Percentiles rank a stretch among this genome's conserved stretches.
phyloP scores from a whole-genome alignment of 2,113 vertebrate species.

The Lamprotornis superbus region DNA sequence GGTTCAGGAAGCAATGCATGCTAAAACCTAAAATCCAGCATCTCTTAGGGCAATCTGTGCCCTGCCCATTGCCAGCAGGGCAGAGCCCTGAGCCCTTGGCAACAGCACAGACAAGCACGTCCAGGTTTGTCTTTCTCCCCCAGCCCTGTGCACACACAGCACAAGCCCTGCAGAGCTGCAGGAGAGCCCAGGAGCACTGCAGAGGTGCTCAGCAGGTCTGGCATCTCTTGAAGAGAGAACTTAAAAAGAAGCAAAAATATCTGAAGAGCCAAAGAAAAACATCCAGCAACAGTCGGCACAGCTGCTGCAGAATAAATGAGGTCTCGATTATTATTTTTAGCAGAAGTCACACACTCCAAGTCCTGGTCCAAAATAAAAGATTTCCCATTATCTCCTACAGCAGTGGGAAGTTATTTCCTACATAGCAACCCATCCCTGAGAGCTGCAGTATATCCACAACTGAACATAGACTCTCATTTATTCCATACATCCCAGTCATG shows the following conservation, averaged over 20 bases:
- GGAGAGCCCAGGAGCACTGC: neutral
- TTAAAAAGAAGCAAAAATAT: neutral
- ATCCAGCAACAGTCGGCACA: neutral
- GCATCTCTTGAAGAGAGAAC: neutral
- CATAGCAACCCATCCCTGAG: neutral
- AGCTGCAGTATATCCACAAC: neutral
- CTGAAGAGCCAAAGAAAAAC: neutral
- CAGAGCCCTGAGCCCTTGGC: neutral
- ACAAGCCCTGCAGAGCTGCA: neutral
- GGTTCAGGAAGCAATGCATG: neutral
- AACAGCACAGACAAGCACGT: fast-evolving
- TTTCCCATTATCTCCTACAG: neutral
- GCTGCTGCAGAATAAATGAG: neutral
- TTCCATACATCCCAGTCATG: neutral
- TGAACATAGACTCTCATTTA: neutral
- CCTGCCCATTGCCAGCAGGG: neutral
- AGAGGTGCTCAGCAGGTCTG: neutral
- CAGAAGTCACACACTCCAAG: neutral
- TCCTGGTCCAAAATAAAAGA: neutral
- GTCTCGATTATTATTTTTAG: neutral
- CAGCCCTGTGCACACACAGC: neutral
- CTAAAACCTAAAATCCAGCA: neutral
- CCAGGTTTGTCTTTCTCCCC: neutral
- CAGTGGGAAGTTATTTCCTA: neutral
- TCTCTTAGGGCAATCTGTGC: neutral